Evolutionary conservation across 1,140 invertebrate genomes (phyloP).

Genomic region (Pseudomyrmex dendroicus): DNA sequence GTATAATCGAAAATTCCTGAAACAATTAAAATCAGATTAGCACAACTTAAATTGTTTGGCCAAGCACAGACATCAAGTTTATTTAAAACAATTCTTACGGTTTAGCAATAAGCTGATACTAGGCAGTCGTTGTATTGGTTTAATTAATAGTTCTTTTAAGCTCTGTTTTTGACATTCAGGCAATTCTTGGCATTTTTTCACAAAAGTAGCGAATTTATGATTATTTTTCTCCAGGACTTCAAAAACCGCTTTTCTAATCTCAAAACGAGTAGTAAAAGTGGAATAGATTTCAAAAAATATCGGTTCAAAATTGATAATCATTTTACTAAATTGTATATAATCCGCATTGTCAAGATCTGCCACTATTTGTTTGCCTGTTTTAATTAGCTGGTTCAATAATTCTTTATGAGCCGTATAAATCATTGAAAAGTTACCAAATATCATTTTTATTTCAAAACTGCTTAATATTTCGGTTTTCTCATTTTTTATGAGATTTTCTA

Average conservation of each 20-base stretch:
- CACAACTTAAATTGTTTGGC: not conserved
- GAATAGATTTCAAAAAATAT: constrained; percentile 97
- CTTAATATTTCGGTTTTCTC: constrained; percentile 90
- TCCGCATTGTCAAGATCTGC: constrained; percentile 83
- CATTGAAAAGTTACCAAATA: constrained; percentile 97
- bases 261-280: constrained; percentile 98
- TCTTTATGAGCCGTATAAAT: constrained; percentile 96
- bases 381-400: constrained; percentile 93
- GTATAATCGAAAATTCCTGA: constrained; percentile 97
- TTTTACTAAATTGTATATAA: constrained; percentile 93
- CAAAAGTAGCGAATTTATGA: constrained; percentile 97
- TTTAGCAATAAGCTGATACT: constrained; percentile 97
- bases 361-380: constrained; percentile 78
- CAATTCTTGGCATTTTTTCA: constrained; percentile 97
- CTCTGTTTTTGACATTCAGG: constrained; percentile 98
- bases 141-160: constrained; percentile 96
- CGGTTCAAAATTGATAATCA: constrained; percentile 93
- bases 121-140: constrained; percentile 98
- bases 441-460: constrained; percentile 96
- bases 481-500: constrained; percentile 92
- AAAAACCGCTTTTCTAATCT: constrained; percentile 92
- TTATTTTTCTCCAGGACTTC: constrained; percentile 95
- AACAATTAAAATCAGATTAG: constrained; percentile 28
- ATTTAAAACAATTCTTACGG: constrained; percentile 86
- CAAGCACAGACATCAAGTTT: not conserved